A percentile compares a stretch with the other conserved stretches of the same genome.
phyloP scores from a whole-genome alignment of 2,888 invertebrate species.

The Pammene fasciana region DNA sequence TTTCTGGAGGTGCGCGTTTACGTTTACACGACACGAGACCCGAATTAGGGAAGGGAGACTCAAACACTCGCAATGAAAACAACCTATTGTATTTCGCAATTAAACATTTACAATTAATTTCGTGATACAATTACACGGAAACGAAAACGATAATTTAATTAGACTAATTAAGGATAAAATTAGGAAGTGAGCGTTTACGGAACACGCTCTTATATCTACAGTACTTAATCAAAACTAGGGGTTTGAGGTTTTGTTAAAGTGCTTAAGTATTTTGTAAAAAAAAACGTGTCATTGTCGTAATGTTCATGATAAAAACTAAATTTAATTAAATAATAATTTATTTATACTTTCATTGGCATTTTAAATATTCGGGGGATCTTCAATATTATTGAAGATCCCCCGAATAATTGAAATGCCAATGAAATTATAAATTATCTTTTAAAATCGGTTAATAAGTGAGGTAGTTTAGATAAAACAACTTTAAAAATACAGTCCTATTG shows the following conservation, averaged over 20 bases:
- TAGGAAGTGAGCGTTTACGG: conserved; percentile 3
- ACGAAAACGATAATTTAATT: conserved; percentile 20
- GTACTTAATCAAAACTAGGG: not conserved
- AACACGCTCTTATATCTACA: conserved; percentile 1
- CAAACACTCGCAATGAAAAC: conserved; percentile 25
- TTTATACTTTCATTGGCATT: too few species aligned
- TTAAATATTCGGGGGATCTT: too few species aligned
- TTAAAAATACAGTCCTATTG: too few species aligned
- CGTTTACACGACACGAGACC: not conserved
- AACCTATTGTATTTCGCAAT: conserved; percentile 31
- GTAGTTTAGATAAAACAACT: too few species aligned
- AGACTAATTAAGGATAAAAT: conserved; percentile 15
- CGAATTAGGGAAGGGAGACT: conserved; percentile 11
- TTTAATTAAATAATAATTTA: too few species aligned
- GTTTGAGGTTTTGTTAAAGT: not conserved
- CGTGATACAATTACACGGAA: conserved; percentile 14
- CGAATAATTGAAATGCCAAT: too few species aligned
- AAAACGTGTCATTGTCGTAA: too few species aligned
- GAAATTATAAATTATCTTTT: too few species aligned
- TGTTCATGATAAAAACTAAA: too few species aligned
- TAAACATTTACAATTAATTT: conserved; percentile 19
- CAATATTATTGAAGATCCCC: too few species aligned
- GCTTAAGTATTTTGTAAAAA: not conserved
- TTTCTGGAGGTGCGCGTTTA: not conserved
- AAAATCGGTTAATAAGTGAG: too few species aligned